Base-by-base conservation (phyloP, 2,113 vertebrate genomes). In the Tupaia tana region DNA sequence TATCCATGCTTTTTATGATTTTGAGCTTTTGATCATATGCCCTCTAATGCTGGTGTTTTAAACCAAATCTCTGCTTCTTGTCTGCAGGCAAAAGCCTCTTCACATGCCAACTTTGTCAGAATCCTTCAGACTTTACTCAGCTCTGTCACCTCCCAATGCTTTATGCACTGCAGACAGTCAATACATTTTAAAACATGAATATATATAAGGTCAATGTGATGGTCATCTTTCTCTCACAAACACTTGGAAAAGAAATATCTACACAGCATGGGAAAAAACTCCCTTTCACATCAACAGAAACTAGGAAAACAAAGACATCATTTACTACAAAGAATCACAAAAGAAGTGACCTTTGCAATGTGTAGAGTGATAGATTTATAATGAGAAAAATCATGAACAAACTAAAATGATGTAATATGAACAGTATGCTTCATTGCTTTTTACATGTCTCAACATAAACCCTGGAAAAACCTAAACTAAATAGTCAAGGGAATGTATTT, bases 221-320 rank as follows among this genome's bases (percentile, higher is more conserved):
- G 92, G 1, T 78, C 85, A 95, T 94, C 96, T 94, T 81, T 95
- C 84, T 71, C 70, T 90, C 90, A 95, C 63, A 74, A 97, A 52
- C 86, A 86, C 43, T 74, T 79, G 73, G 61, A 29, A 85, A 81
- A 93, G 61, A 96, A 95, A 95, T 70, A 79, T 78, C 89, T 91
- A 71, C 7, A 74, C 1, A 90, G 15, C 66, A 78, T n/a, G 52
- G 20, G 25, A 74, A 59, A 83, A 93, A 31, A 90, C 83, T 12
- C 52, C 54, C 70, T 93, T 85, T 93, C 69, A 61, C 15, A 70
- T 19, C 89, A 95, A 84, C 7, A 95, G 86, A 92, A 96, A 91
- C 54, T 56, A 78, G 93, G 66, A 96, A 96, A 96, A 97, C 95
- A 97, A 97, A 94, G 92, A 91, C 86, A 61, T 27, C 83, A 92